Base-by-base conservation (phyloP, 2,888 invertebrate species). In the Epinotia ramella region DNA sequence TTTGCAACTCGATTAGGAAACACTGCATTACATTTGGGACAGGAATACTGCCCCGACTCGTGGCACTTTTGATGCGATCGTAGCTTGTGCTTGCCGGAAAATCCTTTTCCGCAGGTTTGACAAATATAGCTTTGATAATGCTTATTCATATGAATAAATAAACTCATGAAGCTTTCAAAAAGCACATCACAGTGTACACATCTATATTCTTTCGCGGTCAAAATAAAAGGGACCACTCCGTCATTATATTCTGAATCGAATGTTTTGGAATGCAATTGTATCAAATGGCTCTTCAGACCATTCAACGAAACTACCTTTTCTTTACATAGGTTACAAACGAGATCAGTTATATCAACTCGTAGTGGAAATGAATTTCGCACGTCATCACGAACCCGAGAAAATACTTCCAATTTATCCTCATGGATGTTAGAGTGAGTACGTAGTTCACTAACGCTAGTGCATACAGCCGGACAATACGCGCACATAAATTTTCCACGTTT, bases 91-190 rank as follows among this genome's bases (percentile, higher is more conserved):
- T 86, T 86, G 18, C 87, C 88, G 1, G 92, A 89, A 80, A 89
- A 95, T 3, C 90, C 91, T 80, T 94, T 95, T 0, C 95, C 95
- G 76, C 95, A 95, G 1, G 86, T 86, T 46, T 89, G 84, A 73
- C 95, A 95, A 9, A 94, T 88, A 76, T 85, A 91, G 66, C 88
- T 89, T 77, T 89, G 91, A 69, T 92, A 88, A 82, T 95, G 93
- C 72, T 87, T 84, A 79, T 95, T 95, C 87, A 94, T 94, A 59
- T 95, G 91, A 4, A 82, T 79, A 18, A 86, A 85, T 3, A 92
- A 80, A n/a, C 81, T 84, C 84, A 89, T 84, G 11, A 88, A 87
- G 0, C 84, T 82, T 73, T 88, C 86, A 62, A 86, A 90, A 3
- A 77, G 24, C 3, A 77, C 73, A 4, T 79, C 80, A 71, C 92